These are phyloP conservation scores for Phalangium opilio DNA, from an alignment of 2,888 invertebrate species.

Conservation along the genomic window DNA sequence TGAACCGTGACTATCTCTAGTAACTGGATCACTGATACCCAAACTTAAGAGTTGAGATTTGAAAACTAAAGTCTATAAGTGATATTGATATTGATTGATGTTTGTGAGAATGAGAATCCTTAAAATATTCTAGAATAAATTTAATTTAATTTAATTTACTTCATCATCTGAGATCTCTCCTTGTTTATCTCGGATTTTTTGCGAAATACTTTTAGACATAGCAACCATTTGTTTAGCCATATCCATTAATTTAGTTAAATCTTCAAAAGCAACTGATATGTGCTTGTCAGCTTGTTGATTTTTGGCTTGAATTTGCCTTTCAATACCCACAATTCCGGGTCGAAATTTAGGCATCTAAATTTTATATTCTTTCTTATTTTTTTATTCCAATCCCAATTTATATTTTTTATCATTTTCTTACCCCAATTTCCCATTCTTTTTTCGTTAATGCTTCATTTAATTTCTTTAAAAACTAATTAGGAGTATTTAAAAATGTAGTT, in stretches of 20 bases:
- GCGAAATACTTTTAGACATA: slow-evolving; percentile 77
- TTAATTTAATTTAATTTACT: slow-evolving; percentile 7
- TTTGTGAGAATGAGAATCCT: not conserved
- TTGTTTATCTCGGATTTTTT: slow-evolving; percentile 82
- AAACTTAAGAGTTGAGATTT: slow-evolving; percentile 90
- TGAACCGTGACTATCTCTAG: slow-evolving; percentile 70
- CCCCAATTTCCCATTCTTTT: slow-evolving; percentile 13
- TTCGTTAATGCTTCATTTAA: slow-evolving; percentile 10
- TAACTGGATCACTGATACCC: slow-evolving; percentile 96
- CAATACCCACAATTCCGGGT: slow-evolving; percentile 84
- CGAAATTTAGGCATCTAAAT: slow-evolving; percentile 7
- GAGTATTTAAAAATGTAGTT: not conserved
- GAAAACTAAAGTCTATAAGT: slow-evolving; percentile 71
- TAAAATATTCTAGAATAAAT: not conserved
- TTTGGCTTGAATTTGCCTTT: slow-evolving; percentile 74
- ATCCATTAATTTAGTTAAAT: slow-evolving; percentile 80
- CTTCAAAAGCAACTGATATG: slow-evolving; percentile 86
- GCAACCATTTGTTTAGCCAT: slow-evolving; percentile 96
- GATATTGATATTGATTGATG: no score
- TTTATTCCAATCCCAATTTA: no score
- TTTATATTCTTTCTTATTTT: not conserved
- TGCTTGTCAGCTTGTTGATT: slow-evolving; percentile 80
- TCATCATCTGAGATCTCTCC: slow-evolving; percentile 92
- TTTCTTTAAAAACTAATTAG: slow-evolving; percentile 8
- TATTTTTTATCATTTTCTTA: not conserved